phyloP scores from a whole-genome alignment of 1,140 invertebrate genomes.

The Physella acuta region DNA sequence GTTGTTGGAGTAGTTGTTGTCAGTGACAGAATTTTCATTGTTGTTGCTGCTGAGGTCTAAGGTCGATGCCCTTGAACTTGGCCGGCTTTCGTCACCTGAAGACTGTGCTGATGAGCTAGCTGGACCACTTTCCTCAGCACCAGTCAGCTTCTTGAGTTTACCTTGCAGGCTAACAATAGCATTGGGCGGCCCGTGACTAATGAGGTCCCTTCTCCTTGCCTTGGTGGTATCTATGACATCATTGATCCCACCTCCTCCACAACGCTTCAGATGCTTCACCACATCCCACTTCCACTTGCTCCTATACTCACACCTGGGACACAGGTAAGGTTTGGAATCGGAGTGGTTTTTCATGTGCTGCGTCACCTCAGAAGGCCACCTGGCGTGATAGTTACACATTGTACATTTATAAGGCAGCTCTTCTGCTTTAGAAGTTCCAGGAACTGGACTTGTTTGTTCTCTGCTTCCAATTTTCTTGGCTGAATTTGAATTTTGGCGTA shows the following conservation, averaged over 20 bases:
- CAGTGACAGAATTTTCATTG: too few relatives aligned
- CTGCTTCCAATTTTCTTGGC: slow-evolving; percentile 1
- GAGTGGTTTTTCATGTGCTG: slow-evolving; percentile 62
- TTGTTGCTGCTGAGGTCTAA: slow-evolving; percentile 20
- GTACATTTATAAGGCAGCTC: slow-evolving; percentile 56
- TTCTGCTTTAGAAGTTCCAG: slow-evolving; percentile 15
- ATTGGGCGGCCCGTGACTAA: slow-evolving; percentile 45
- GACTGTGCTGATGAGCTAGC: background rate
- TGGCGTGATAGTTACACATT: slow-evolving; percentile 56
- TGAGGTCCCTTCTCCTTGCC: slow-evolving; percentile 16
- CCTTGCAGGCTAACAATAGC: slow-evolving; percentile 47
- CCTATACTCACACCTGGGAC: slow-evolving; percentile 57
- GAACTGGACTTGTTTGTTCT: slow-evolving; percentile 4
- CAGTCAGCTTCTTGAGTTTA: slow-evolving; percentile 33
- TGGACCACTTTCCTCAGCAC: background rate
- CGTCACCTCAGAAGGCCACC: slow-evolving; percentile 60
- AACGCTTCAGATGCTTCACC: slow-evolving; percentile 58
- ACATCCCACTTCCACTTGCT: slow-evolving; percentile 63
- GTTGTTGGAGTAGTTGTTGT: too few relatives aligned
- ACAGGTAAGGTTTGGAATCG: slow-evolving; percentile 58
- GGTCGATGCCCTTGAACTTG: slow-evolving; percentile 7
- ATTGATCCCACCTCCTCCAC: slow-evolving; percentile 56
- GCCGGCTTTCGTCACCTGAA: slow-evolving; percentile 17
- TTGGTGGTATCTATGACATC: slow-evolving; percentile 57
- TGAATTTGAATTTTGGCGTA: background rate